Base-by-base conservation (phyloP, 2,888 invertebrate species). In the Pandemis cinnamomeana region DNA sequence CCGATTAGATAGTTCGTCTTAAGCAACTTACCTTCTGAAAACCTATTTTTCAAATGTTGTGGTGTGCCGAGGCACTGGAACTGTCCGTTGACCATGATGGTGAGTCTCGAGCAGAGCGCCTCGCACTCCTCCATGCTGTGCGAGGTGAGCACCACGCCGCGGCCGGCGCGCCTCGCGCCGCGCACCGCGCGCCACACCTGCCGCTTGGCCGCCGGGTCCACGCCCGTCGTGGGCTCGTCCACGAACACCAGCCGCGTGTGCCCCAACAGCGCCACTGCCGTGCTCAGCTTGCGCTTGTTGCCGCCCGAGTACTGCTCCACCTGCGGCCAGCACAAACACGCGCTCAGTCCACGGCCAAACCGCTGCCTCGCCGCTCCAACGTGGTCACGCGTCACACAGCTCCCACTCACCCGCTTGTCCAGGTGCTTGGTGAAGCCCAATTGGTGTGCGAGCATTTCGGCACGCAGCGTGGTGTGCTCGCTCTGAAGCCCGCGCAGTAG, bases 121-220 rank as follows among this genome's bases (percentile, higher is more conserved):
- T 98, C 97, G 89, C 97, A 97, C 89, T 98, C 97, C 87, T 97
- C 97, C 97, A 98, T 97, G 87, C 97, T 97, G 91, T 97, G 97
- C 62, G 98, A 97, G 20, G 98, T 98, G 75, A 98, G 94, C 75
- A 98, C 95, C 71, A 98, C 95, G 74, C 97, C 96, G 64, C 91
- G 87, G 0, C 98, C 97, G 4, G 95, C 92, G 73, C 96, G 96
- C 64, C 97, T 94, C 58, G 96, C 95, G 62, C 84, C 85, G 73
- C 95, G 95, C 69, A 98, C 95, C 7, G 71, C 67, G 8, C 51
- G 85, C 89, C 89, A 90, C 46, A 89, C 87, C 80, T 90, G 90
- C 71, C 98, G 94, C 81, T 97, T 96, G 4, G 98, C 97, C 1
- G 96, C 96, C 1, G 97, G 96, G 84, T 98, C 97, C 93, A 97